Evolutionary conservation across 2,888 invertebrate species (phyloP), one percentile per base, ranked within the genome.

Genomic region (Uloborus plumipes): DNA sequence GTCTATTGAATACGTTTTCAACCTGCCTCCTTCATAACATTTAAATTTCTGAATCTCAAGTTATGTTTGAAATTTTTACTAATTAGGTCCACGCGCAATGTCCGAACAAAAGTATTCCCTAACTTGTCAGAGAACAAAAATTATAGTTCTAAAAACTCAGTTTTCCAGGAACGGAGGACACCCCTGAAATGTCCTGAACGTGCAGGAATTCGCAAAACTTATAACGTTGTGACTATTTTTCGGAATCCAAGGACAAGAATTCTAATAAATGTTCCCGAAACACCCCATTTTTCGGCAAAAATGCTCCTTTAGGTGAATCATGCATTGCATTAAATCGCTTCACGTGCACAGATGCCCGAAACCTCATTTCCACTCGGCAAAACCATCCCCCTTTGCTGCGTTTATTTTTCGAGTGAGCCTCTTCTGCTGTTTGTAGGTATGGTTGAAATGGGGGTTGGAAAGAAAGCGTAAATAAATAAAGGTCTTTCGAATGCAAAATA

Each of bases 401-500:
- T 67, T 73, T 73, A 79, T 79, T 79, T 79, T 79, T 73, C 47
- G 18, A 59, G 26, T 15, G 59, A 53, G 65, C 47, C 51, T 31
- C 67, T 80, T 64, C 74, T 74, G 67, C 66, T 79, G 47, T 74
- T 70, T 50, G 64, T n/a, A 78, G 78, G 78, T 78, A 65, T 78
- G 71, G 78, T 67, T 31, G 16, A 26, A 18, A 47, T 49, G 55
- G 22, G 47, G 55, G 18, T 31, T n/a, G 15, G 51, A 20, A n/a
- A 4, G 26, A 51, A 51, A 51, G 18, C 50, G 51, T 59, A 70
- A 39, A 31, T 31, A 66, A 65, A 76, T 69, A 74, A 74, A 58
- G 64, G 22, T 59, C 18, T 80, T 74, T 73, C 80, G 53, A 67
- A 80, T 80, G 80, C 80, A 80, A 80, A 80, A 80, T 80, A 80